phyloP scores from a whole-genome alignment of 2,888 invertebrate genomes.

The Drosophila macrospina region DNA sequence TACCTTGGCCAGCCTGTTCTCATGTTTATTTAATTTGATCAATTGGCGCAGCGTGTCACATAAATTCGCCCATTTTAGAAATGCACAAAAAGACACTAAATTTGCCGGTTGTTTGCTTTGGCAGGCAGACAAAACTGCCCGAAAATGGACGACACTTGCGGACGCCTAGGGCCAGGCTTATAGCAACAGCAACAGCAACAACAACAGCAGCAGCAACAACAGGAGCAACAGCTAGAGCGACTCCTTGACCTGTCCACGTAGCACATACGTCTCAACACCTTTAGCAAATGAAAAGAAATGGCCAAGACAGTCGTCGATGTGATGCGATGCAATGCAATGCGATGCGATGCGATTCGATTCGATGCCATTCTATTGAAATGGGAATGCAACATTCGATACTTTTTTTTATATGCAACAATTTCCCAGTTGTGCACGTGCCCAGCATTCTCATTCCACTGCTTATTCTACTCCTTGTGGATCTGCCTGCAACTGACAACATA shows the following conservation, averaged over 20 bases:
- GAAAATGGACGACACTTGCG: conserved; percentile 67
- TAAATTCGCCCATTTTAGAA: conserved; percentile 77
- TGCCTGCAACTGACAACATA: conserved; percentile 64
- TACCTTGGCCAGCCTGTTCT: conserved; percentile 37
- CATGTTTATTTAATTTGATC: conserved; percentile 84
- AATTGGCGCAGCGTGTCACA: conserved; percentile 83
- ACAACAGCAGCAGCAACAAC: no score
- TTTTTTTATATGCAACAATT: conserved; percentile 56
- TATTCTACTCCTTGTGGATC: conserved; percentile 20
- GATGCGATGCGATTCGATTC: not conserved
- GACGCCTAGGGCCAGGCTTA: conserved; percentile 15
- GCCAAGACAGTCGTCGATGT: conserved; percentile 39
- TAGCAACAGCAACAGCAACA: no score
- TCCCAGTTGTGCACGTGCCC: conserved; percentile 51
- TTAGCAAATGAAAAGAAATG: conserved; percentile 75
- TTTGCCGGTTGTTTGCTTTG: conserved; percentile 64
- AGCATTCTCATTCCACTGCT: conserved; percentile 33
- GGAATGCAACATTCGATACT: conserved; percentile 35
- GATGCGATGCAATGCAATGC: not conserved
- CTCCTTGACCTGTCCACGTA: conserved; percentile 63
- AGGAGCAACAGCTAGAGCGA: not conserved
- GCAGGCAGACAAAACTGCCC: conserved; percentile 36
- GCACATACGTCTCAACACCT: conserved; percentile 75
- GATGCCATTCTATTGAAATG: conserved; percentile 32
- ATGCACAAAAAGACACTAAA: conserved; percentile 70